These are phyloP conservation scores for Megaleporinus macrocephalus DNA, from an alignment of 2,113 vertebrate genomes.

Conservation along the genomic window DNA sequence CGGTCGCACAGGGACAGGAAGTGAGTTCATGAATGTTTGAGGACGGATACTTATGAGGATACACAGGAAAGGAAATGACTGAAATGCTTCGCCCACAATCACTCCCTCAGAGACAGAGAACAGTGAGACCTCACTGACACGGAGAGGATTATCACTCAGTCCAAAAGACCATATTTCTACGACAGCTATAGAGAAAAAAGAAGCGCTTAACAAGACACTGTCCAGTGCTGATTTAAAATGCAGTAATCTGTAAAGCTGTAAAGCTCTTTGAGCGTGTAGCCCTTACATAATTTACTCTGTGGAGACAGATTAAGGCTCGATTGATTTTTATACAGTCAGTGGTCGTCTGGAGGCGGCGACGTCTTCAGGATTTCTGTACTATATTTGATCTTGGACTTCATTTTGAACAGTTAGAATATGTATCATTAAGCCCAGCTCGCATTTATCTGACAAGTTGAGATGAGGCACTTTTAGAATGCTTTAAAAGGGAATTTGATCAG, in stretches of 20 bases:
- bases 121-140: neutral
- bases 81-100: slow-evolving; percentile 13
- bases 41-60: slow-evolving; percentile 8
- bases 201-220: neutral
- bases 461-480: no score
- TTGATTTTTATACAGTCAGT: neutral
- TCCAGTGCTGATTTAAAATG: neutral
- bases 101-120: slow-evolving; percentile 1
- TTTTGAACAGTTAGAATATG: no score
- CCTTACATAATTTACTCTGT: neutral
- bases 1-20: slow-evolving; percentile 8
- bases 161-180: neutral
- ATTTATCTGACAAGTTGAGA: neutral
- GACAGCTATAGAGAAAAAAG: neutral
- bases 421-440: neutral
- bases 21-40: neutral
- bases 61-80: slow-evolving; percentile 24
- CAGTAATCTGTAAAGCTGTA: slow-evolving; percentile 34
- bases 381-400: neutral
- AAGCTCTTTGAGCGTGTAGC: neutral
- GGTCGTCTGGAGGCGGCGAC: neutral
- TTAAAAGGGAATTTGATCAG: no score
- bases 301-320: neutral
- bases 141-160: neutral
- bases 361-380: neutral